Base-by-base conservation (phyloP, 1,140 invertebrate genomes). In the Apis florea region DNA sequence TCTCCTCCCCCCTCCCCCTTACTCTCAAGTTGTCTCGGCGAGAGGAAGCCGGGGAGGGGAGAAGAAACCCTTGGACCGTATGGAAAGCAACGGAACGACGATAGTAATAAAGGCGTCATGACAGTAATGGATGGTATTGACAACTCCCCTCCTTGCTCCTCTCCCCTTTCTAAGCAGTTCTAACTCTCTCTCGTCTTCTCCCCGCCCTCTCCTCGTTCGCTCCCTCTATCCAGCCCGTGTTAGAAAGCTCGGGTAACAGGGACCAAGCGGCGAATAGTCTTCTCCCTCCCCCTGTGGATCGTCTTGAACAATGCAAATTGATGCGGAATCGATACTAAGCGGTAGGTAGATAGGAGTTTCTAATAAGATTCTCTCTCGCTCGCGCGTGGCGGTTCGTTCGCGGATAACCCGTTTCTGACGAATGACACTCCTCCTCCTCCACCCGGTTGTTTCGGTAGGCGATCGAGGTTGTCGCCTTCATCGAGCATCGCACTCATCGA, bases 301-400 rank as follows among this genome's bases (percentile, higher is more conserved):
- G 84, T 87, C 74, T 63, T 59, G 87, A 89, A 89, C 85, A 87
- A 88, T 90, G 88, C 88, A 89, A 90, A 90, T 89, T 89, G 89
- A 90, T 90, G 89, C 85, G 82, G 89, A 90, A 90, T 90, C 88
- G 88, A 90, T 90, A 90, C 79, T 87, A 89, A 89, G 87, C 84
- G 79, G 75, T 86, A 63, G 71, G 87, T 31, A 31, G 79, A 69
- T 86, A 58, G 68, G 87, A 89, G 88, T 90, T 90, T 90, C 85
- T 90, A 90, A 90, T 90, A 90, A 89, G 89, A 90, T 90, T 89
- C 83, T 69, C 83, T 67, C 83, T 67, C 63, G 68, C 83, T 68
- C 24, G 47, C 79, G n/a, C n/a, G n/a, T n/a, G n/a, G n/a, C n/a
- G n/a, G n/a, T 56, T 63, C 73, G 49, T 59, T 61, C 56, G 59